Evolutionary conservation across 2,888 invertebrate species (phyloP), one percentile per base, ranked within the genome.

Genomic region (Pteria penguin): DNA sequence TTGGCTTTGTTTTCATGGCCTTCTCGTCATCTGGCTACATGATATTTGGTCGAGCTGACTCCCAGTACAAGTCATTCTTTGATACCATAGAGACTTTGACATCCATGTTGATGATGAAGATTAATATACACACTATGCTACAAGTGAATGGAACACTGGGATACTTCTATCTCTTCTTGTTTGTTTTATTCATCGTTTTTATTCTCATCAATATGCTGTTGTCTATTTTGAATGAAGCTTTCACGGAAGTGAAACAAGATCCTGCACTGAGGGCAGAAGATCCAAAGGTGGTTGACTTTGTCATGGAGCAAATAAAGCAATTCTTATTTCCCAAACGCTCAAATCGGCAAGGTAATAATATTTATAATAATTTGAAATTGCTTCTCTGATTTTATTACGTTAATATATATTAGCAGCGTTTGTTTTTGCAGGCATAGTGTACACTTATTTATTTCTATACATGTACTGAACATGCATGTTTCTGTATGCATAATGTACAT

Each of bases 161-260:
- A 8, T 82, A 86, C 4, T 68, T 86, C 27, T 84, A 82, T 75
- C 83, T 88, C 63, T 85, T 87, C 80, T 65, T 78, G 45, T 86
- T 80, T 73, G 78, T 82, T 32, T 61, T 89, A 58, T 75, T 83
- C 71, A 81, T 87, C 63, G 82, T 83, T 68, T 88, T 87, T 80
- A 82, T 88, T 71, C 83, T 90, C 62, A 69, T 89, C 66, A 89
- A 89, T 78, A 89, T 90, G 88, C 85, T 90, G 68, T 79, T 90
- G 29, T 84, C 85, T 22, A 89, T 90, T 65, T 82, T 90, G 55
- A 86, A 86, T 72, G 89, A 89, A 26, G 75, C 84, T 11, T 89
- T 89, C 79, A 77, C 88, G 0, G 65, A 63, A 5, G 86, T 88
- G 5, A 67, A 86, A 8, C 73, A 78, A 24, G 87, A 89, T 78